Conservation (phyloP, 2,888 invertebrate genomes). For the Leptopilina drosophilae region DNA sequence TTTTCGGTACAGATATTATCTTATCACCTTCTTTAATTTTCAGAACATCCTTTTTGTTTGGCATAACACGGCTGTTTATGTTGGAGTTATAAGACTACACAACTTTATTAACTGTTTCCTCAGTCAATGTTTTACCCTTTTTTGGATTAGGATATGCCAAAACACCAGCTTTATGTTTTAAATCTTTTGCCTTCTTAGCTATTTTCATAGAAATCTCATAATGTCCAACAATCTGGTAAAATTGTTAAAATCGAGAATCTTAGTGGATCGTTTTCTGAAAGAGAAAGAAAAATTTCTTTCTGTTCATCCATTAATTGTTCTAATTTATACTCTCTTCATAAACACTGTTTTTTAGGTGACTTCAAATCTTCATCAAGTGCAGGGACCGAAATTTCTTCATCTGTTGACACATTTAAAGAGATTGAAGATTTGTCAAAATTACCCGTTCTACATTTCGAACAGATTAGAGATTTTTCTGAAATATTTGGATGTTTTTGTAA, state of each 20-base stretch:
- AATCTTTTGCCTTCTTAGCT: not conserved
- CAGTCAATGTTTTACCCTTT: not conserved
- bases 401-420: not conserved
- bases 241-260: slow-evolving; percentile 42
- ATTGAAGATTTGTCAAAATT: not conserved
- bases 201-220: slow-evolving; percentile 7
- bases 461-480: not conserved
- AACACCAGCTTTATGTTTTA: not conserved
- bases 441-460: not conserved
- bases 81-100: slow-evolving; percentile 38
- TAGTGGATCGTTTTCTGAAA: slow-evolving; percentile 33
- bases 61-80: slow-evolving; percentile 39
- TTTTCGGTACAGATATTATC: slow-evolving; percentile 27
- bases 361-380: not conserved
- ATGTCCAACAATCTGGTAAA: slow-evolving; percentile 21
- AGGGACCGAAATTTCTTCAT: not conserved
- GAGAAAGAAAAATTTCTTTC: slow-evolving; percentile 40
- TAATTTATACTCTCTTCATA: slow-evolving; percentile 4
- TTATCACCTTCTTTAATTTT: not conserved
- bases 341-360: not conserved
- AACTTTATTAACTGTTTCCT: slow-evolving; percentile 6
- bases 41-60: slow-evolving; percentile 34
- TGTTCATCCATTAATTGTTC: slow-evolving; percentile 20
- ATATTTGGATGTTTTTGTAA: not conserved
- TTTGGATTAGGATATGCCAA: not conserved